phyloP scores from a whole-genome alignment of 2,888 invertebrate genomes.

The Yponomeuta sedellus region DNA sequence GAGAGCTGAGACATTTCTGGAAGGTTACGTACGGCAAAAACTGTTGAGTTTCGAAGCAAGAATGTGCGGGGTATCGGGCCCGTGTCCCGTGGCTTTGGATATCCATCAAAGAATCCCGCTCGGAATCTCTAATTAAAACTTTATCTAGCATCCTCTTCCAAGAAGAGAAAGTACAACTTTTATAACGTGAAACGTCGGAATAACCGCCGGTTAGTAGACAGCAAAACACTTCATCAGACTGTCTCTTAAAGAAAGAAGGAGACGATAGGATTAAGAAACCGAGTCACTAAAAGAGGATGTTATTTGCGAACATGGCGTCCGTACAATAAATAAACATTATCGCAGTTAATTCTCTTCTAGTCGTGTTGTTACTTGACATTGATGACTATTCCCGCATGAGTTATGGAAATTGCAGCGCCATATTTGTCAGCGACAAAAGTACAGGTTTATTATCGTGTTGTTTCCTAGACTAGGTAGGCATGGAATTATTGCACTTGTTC shows the following conservation, averaged over 20 bases:
- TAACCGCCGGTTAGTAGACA: too few species aligned
- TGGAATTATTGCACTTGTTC: neutral
- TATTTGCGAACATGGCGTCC: neutral
- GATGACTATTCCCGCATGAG: slow-evolving; percentile 12
- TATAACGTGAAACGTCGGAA: neutral
- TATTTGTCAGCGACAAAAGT: slow-evolving; percentile 13
- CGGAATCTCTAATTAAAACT: slow-evolving; percentile 75
- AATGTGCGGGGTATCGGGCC: slow-evolving; percentile 49
- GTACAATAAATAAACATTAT: neutral
- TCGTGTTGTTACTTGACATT: slow-evolving; percentile 6
- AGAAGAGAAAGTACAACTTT: neutral
- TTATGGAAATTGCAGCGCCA: slow-evolving; percentile 17
- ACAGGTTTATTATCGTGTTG: slow-evolving; percentile 1
- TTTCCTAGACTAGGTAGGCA: neutral
- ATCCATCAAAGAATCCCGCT: slow-evolving; percentile 59
- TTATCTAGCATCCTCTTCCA: slow-evolving; percentile 51
- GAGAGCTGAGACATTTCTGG: neutral
- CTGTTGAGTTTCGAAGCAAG: slow-evolving; percentile 59
- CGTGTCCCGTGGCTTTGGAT: slow-evolving; percentile 26
- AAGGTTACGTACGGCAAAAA: slow-evolving; percentile 47
- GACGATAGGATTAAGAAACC: too few species aligned
- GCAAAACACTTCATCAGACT: too few species aligned
- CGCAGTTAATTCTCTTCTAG: slow-evolving; percentile 4
- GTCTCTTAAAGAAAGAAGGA: too few species aligned
- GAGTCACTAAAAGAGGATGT: neutral